Base-by-base conservation (phyloP, 2,797 vertebrate genomes). In the Anas flavirostris region DNA sequence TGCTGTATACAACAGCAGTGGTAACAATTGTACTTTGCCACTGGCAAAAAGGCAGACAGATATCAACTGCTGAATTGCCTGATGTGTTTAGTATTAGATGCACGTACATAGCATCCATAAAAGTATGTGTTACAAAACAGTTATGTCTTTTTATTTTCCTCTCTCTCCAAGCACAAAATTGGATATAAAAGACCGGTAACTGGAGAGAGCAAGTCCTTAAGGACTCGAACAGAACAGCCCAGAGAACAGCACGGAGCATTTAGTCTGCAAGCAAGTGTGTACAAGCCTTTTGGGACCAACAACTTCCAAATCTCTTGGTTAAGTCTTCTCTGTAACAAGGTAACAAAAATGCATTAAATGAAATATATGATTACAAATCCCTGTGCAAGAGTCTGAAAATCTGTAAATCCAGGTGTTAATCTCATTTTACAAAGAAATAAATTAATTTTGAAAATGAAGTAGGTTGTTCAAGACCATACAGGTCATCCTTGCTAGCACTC, bases 21-120 rank as follows among this genome's bases (percentile, higher is more conserved):
- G 17, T 26, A 74, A 52, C 26, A 66, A 12, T 5, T 39, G 33
- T 52, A 48, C 25, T 29, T 44, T 17, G 28, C 26, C 35, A 78
- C 11, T 33, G 68, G 63, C 28, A 63, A 22, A 81, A 28, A 66
- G 16, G 56, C 50, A 62, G 16, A 60, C 50, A 62, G 39, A n/a
- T 3, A 19, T 0, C 22, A 63, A 60, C 55, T 33, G 53, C 46
- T 53, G 23, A 82, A 12, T 12, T 7, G 22, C 21, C 26, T 12
- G 5, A 21, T 2, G 1, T 63, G 78, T 78, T 55, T 17, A 56
- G 12, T 15, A 39, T 21, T 41, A 70, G 64, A 43, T 43, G 77
- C 7, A 29, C 0, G 1, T 4, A 69, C 9, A 0, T 0, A 48
- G 56, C n/a, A 60, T 14, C 60, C 43, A 43, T 17, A 43, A 43